Base-by-base conservation (phyloP, 1,140 invertebrate species). In the Ceratoteleas bidentatus region DNA sequence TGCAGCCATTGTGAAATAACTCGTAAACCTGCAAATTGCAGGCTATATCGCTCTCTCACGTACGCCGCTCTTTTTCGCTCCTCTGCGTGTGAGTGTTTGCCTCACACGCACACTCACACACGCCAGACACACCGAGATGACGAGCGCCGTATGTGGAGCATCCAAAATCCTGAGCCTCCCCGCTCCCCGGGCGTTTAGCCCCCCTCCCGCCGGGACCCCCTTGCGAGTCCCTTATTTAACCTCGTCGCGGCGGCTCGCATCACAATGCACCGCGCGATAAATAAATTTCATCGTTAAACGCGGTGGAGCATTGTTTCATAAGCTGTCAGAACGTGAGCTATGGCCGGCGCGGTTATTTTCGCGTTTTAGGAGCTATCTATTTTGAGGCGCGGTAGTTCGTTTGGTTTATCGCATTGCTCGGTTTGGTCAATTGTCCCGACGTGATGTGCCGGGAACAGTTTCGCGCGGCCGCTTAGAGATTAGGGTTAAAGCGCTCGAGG, bases 1-100 rank as follows among this genome's bases (percentile, higher is more conserved):
- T 91, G 89, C 89, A 91, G 89, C 90, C 90, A 91, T 91, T 91
- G 90, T 89, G 90, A 91, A 91, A 91, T 91, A 91, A 91, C 90
- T 91, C 90, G 90, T 91, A 91, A 91, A 91, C 82, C 89, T 89
- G 89, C 90, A 91, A 91, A 91, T 91, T 91, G 90, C 90, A 79
- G 86, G 90, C 88, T 90, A 89, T 91, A 91, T 89, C 87, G 83
- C 85, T 87, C 74, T 85, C 87, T 86, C 86, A 87, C 24, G 24
- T 88, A 85, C 85, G 81, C 85, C 49, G 66, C 76, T 72, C 64
- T 73, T 79, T 69, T 61, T 49, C 53, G 36, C 54, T 52, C 60
- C 40, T 65, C 2, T 43, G 6, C 40, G 40, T 43, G n/a, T 43
- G 40, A 24, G 57, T 64, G 53, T 69, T 32, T 14, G 43, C 8